Base-by-base conservation (phyloP, 2,888 invertebrate species). In the Sycophila texana region DNA sequence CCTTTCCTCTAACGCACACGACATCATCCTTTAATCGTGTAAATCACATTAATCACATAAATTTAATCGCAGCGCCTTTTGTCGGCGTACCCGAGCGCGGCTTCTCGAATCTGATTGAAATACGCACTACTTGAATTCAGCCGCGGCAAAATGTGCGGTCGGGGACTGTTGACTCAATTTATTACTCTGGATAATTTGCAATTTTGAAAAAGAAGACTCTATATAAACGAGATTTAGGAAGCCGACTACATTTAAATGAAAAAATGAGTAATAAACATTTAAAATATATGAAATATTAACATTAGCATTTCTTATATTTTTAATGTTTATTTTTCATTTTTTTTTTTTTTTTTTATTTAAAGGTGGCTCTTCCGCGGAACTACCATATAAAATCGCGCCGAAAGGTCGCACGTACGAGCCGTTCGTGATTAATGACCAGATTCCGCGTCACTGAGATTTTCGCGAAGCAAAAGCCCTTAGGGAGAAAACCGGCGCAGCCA, bases 11-110 rank as follows among this genome's bases (percentile, higher is more conserved):
- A 39, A 39, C 7, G 39, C 1, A 51, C 16, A 61, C 58, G 47
- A 63, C 30, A 66, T 55, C 72, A 73, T 77, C 74, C 77, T 81
- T 81, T 77, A 70, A 81, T 81, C 77, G 74, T 77, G 77, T 81
- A 81, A 81, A 81, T 80, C 39, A 39, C 39, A 10, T 39, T 39
- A 39, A 39, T 39, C 39, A 39, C 39, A 39, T 10, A 39, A 39
- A 39, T 39, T 39, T 39, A 39, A 39, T 0, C 39, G 10, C 39
- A 39, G 7, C 68, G 65, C 58, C 77, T 74, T 81, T 79, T 79
- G 81, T 81, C 81, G 81, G 81, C 70, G 58, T 61, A 26, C 49
- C 57, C 39, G 16, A n/a, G 39, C 13, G 47, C 47, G 5, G 13
- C 60, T 61, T 16, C 58, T 60, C 49, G 60, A n/a, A 60, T 47